Percentiles rank a stretch among this genome's conserved stretches.
These are phyloP conservation scores for Microplitis demolitor DNA, from an alignment of 1,140 invertebrate species.

Conservation along the genomic window DNA sequence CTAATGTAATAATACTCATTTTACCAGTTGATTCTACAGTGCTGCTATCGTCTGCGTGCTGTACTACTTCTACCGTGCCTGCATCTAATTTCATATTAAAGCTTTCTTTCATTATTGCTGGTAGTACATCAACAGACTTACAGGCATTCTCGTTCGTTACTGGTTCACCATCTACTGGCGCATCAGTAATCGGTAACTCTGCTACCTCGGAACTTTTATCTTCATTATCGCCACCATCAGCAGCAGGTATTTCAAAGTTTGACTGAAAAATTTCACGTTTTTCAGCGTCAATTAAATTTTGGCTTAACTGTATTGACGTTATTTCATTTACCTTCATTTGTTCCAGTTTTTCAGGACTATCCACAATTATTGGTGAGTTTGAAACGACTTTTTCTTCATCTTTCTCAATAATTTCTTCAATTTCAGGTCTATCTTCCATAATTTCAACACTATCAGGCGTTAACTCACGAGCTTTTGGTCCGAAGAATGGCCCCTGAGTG, in stretches of 20 bases:
- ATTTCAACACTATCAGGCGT: background rate
- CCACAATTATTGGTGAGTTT: background rate
- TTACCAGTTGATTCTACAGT: slow-evolving; percentile 50
- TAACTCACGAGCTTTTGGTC: slow-evolving; percentile 37
- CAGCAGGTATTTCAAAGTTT: slow-evolving; percentile 14
- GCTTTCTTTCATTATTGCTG: slow-evolving; percentile 45
- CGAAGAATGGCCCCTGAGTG: slow-evolving; percentile 43
- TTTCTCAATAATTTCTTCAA: slow-evolving; percentile 12
- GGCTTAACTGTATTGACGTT: slow-evolving; percentile 21
- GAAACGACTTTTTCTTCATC: background rate
- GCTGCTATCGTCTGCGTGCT: slow-evolving; percentile 52
- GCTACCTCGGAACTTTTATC: background rate
- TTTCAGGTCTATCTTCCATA: background rate
- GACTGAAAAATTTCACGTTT: slow-evolving; percentile 44
- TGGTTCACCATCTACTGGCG: slow-evolving; percentile 36
- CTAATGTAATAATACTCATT: slow-evolving; percentile 41
- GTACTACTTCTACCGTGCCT: slow-evolving; percentile 59
- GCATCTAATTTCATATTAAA: slow-evolving; percentile 48
- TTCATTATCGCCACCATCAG: slow-evolving; percentile 18
- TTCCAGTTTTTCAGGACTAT: background rate
- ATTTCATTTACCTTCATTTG: slow-evolving; percentile 42
- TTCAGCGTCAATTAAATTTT: slow-evolving; percentile 46
- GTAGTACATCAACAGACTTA: slow-evolving; percentile 57
- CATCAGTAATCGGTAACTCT: background rate
- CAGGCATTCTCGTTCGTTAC: slow-evolving; percentile 42